phyloP scores from a whole-genome alignment of 2,888 invertebrate species.

The Drosophila macrospina region DNA sequence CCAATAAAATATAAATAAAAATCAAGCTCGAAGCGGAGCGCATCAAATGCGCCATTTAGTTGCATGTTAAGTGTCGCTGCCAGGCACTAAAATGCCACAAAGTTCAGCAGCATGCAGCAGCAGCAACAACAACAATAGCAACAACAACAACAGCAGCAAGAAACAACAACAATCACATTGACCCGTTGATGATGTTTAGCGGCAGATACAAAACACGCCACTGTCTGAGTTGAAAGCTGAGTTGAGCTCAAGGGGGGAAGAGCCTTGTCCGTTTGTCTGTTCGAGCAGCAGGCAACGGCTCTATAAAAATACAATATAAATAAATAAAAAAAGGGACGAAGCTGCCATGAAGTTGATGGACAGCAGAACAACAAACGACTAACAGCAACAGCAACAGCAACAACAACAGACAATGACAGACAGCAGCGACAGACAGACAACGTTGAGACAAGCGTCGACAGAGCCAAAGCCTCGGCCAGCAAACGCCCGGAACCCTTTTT shows the following conservation, averaged over 20 bases:
- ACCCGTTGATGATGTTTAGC: constrained; percentile 65
- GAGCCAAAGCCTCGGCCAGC: constrained; percentile 35
- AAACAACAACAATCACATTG: constrained; percentile 47
- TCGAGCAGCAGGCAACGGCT: constrained; percentile 38
- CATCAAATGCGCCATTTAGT: constrained; percentile 71
- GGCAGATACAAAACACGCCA: constrained; percentile 70
- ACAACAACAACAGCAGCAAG: constrained; percentile 29
- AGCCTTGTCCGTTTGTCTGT: constrained; percentile 33
- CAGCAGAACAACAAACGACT: constrained; percentile 53
- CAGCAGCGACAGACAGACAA: constrained; percentile 30
- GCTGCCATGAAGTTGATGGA: constrained; percentile 59
- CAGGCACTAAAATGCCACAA: constrained; percentile 76
- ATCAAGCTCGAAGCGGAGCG: constrained; percentile 64
- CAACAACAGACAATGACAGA: constrained; percentile 13
- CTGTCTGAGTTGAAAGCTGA: constrained; percentile 39
- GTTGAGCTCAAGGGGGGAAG: constrained; percentile 32
- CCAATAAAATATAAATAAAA: constrained; percentile 72
- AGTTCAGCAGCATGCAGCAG: constrained; percentile 45
- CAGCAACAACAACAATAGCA: constrained; percentile 30
- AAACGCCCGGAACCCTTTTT: constrained; percentile 8
- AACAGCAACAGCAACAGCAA: constrained; percentile 18
- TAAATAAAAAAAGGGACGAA: constrained; percentile 53
- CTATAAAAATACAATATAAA: constrained; percentile 37
- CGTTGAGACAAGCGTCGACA: constrained; percentile 52
- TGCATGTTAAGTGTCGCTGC: constrained; percentile 79